Base-by-base conservation (phyloP, 2,113 vertebrate species). In the Dicrurus megarhynchus region DNA sequence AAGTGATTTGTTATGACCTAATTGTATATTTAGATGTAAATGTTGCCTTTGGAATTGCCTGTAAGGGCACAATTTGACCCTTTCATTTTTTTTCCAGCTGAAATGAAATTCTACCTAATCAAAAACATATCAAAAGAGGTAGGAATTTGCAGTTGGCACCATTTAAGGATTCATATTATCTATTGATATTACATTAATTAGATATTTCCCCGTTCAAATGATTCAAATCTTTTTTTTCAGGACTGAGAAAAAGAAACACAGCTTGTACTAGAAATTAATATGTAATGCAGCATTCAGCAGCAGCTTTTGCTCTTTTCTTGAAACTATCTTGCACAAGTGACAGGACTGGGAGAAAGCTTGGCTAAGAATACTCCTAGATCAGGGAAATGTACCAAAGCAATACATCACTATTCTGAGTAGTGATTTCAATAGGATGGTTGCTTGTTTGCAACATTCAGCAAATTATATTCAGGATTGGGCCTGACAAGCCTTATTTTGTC, bases 11-110 rank as follows among this genome's bases (percentile, higher is more conserved):
- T 73, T 92, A 89, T 35, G 75, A 92, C 65, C 75, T 87, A 78
- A 84, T 46, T 86, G 74, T 73, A 85, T 83, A 90, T 88, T 96
- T 90, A 80, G 56, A 94, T 90, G 78, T 90, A 91, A 85, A 90
- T 88, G 61, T 82, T 95, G 69, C 65, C 71, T 84, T 87, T 86
- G 76, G 73, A 92, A 86, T 92, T 92, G 60, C 52, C 69, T 82
- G 46, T 41, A 44, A 90, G 73, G 79, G 69, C 83, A 96, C 37
- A 75, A 42, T 88, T 75, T 89, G 79, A 81, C 60, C 47, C 50
- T 49, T 75, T 50, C 39, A 7, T 11, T 46, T 57, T 80, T 67
- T 67, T 56, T 7, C 53, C 23, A 70, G 19, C 27, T 87, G 68
- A 93, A 94, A 94, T 86, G 52, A 88, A 95, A 90, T 90, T 77